Percentiles rank a stretch among this genome's conserved stretches.
Conservation (phyloP, 2,113 vertebrate genomes). For the Aptenodytes forsteri region DNA sequence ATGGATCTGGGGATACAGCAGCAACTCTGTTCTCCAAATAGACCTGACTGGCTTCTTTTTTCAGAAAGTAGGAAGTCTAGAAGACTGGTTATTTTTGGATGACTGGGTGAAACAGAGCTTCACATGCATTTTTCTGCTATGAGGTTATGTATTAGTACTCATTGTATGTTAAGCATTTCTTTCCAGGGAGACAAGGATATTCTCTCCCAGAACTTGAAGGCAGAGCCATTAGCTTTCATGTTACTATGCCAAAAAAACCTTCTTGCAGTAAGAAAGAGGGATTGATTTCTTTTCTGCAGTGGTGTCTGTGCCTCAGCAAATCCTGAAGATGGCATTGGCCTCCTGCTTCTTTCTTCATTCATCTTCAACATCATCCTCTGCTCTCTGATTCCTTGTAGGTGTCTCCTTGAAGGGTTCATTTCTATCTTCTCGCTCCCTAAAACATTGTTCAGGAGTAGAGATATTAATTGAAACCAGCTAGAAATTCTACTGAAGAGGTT, state of each 20-base stretch:
- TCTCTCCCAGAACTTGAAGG: not conserved
- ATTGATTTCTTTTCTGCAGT: not conserved
- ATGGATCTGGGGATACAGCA: not conserved
- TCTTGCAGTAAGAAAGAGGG: not conserved
- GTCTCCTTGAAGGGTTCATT: not conserved
- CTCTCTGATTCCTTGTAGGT: not conserved
- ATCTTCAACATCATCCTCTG: not conserved
- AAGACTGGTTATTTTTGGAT: not conserved
- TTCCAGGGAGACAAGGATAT: not conserved
- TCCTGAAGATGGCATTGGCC: not conserved
- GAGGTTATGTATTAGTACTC: not conserved
- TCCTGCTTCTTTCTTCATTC: not conserved
- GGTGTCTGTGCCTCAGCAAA: not conserved
- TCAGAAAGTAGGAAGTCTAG: not conserved
- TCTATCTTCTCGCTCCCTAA: slow-evolving; percentile 27
- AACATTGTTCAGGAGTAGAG: not conserved
- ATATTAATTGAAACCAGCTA: not conserved
- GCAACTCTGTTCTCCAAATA: not conserved
- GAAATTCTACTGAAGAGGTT: not conserved
- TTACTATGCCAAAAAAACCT: not conserved
- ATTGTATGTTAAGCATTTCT: not conserved
- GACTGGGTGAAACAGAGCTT: not conserved
- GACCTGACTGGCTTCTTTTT: not conserved
- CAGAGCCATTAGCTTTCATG: not conserved
- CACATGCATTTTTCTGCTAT: not conserved